Conservation (phyloP, 2,113 vertebrate genomes). For the Pelodiscus sinensis region DNA sequence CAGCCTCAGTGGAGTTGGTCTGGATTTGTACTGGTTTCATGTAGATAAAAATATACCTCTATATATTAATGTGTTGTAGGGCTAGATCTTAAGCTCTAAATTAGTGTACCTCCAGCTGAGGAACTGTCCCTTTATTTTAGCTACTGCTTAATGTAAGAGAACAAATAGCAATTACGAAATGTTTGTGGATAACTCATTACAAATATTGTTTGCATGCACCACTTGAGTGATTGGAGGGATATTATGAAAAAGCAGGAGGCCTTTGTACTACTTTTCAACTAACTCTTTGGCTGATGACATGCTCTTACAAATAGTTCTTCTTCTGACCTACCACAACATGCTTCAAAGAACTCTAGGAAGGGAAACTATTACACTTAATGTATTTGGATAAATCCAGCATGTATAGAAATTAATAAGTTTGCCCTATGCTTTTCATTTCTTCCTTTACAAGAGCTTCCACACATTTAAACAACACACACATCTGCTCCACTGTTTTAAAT, state of each 20-base stretch:
- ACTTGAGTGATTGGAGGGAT: neutral
- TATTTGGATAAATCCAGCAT: conserved; percentile 66
- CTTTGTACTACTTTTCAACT: conserved; percentile 48
- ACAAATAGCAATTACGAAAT: rapidly evolving
- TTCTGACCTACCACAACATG: conserved; percentile 61
- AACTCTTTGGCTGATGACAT: conserved; percentile 55
- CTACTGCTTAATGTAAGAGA: neutral
- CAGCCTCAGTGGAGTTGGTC: rapidly evolving
- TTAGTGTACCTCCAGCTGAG: neutral
- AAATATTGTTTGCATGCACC: neutral
- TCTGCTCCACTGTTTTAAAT: conserved; percentile 74
- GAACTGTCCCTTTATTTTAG: neutral
- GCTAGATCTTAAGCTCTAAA: neutral
- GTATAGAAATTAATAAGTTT: conserved; percentile 71
- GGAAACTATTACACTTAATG: conserved; percentile 66
- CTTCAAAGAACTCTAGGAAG: conserved; percentile 64
- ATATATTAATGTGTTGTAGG: rapidly evolving
- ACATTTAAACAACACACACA: conserved; percentile 63
- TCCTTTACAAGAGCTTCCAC: conserved; percentile 60
- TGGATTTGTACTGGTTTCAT: rapidly evolving
- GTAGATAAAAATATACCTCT: neutral
- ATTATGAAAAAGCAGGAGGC: neutral
- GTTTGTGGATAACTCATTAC: neutral
- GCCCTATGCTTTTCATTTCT: conserved; percentile 43
- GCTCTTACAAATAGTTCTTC: conserved; percentile 73